Evolutionary conservation across 30 jellyfish, hydroid and myxozoan species (phyloP), one percentile per base, ranked within the genome.

Genomic region (Rhopilema esculentum): DNA sequence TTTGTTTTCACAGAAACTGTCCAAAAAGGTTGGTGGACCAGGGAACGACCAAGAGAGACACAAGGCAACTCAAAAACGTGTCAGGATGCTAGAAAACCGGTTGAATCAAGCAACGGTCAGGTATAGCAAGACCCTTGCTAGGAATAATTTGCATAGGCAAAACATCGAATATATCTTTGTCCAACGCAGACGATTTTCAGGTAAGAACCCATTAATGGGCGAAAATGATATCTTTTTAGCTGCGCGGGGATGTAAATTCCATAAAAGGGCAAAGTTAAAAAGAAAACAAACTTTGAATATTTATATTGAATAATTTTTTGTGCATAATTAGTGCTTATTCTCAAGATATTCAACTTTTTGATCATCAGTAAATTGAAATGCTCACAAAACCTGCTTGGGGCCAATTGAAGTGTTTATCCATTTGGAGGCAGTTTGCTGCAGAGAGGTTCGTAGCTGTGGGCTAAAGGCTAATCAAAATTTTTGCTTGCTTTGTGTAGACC

Each of bases 1-100:
- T 40, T 49, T 18, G 27, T 7, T 30, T 30, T 57, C 53, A 16
- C 68, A 85, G 94, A 75, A 7, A 27, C 49, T 85, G 31, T 69
- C 52, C 27, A 85, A 66, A 28, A 76, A 27, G 15, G 79, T 76
- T 87, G 93, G 95, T 16, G 95, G 96, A 32, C 77, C 75, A 22
- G 25, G 69, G 16, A 80, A 80, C 27, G 81, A 91, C 30, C 96
- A 90, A 62, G 90, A 78, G 51, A 76, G 88, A 61, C 66, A 48
- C 86, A 83, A 79, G 63, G 72, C 90, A 82, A 68, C 80, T 17
- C 89, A 70, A 32, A 95, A 90, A 28, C 86, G 87, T 6, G 86
- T 75, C 77, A 87, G 93, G 19, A 94, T 88, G 49, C 30, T 95
- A 83, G 97, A 87, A 48, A 95, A 86, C 89, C 67, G 97, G 21